Conservation (phyloP, 2,113 vertebrate species). For the Myrmophylax atrothorax region DNA sequence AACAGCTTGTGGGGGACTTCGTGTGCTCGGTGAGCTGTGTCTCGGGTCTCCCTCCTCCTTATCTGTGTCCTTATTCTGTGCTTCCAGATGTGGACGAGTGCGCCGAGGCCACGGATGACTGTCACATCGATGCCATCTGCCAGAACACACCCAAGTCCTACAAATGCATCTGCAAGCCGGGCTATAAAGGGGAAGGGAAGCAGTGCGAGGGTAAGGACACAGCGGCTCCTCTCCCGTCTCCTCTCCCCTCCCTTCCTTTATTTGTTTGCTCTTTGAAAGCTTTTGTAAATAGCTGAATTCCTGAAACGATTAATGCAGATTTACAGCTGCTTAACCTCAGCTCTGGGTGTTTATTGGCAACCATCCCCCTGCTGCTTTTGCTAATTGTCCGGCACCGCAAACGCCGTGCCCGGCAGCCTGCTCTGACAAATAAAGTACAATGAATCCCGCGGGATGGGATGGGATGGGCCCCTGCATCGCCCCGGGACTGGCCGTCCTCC, state of each 20-base stretch:
- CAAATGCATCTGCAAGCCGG: conserved; percentile 96
- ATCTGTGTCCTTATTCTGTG: not conserved
- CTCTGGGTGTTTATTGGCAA: conserved; percentile 39
- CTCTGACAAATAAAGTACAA: not conserved
- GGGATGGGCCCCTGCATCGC: not conserved
- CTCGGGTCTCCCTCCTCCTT: not conserved
- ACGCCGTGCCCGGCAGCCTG: not conserved
- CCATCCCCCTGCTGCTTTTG: conserved; percentile 38
- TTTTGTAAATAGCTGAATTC: conserved; percentile 74
- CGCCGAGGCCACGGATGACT: conserved; percentile 89
- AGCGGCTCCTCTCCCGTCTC: not conserved
- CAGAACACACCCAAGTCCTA: conserved; percentile 95
- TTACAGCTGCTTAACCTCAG: conserved; percentile 54
- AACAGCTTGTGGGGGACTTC: not conserved
- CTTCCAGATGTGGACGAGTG: conserved; percentile 90
- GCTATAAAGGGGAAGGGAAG: conserved; percentile 93
- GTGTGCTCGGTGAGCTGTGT: not conserved
- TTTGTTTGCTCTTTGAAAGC: conserved; percentile 68
- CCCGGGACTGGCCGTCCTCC: not conserved
- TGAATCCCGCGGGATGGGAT: not conserved
- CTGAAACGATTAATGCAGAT: conserved; percentile 71
- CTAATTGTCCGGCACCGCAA: not conserved
- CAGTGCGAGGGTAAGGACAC: conserved; percentile 91
- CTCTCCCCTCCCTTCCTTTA: not conserved
- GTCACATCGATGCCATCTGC: conserved; percentile 96